phyloP scores from a whole-genome alignment of 2,888 invertebrate genomes.

The Patella ulyssiponensis region DNA sequence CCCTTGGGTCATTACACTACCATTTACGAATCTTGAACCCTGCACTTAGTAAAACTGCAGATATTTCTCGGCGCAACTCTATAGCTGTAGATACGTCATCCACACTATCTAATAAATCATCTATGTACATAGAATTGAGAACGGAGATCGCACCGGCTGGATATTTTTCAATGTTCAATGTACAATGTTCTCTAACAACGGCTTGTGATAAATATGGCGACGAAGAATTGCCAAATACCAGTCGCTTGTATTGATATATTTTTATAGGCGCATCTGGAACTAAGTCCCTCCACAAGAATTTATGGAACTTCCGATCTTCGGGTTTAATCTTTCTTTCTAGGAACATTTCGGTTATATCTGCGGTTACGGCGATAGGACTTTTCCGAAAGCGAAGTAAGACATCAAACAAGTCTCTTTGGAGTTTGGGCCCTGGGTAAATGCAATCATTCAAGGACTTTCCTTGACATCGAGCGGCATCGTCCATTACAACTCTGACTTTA shows the following conservation, averaged over 20 bases:
- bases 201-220: too few species aligned
- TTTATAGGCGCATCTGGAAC: not conserved
- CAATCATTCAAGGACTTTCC: too few species aligned
- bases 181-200: not conserved
- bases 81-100: too few species aligned
- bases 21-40: too few species aligned
- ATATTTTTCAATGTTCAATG: too few species aligned
- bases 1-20: too few species aligned
- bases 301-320: not conserved
- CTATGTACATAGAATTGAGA: too few species aligned
- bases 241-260: not conserved
- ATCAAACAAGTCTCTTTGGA: not conserved
- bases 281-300: constrained; percentile 7
- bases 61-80: too few species aligned
- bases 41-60: too few species aligned
- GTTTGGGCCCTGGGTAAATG: not conserved
- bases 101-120: too few species aligned
- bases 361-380: not conserved
- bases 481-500: not conserved
- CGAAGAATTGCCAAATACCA: too few species aligned
- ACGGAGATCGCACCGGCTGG: too few species aligned
- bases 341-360: constrained; percentile 5
- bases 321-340: not conserved
- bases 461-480: not conserved
- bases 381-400: not conserved